Conservation (phyloP, 2,113 vertebrate species). For the Pimephales promelas region DNA sequence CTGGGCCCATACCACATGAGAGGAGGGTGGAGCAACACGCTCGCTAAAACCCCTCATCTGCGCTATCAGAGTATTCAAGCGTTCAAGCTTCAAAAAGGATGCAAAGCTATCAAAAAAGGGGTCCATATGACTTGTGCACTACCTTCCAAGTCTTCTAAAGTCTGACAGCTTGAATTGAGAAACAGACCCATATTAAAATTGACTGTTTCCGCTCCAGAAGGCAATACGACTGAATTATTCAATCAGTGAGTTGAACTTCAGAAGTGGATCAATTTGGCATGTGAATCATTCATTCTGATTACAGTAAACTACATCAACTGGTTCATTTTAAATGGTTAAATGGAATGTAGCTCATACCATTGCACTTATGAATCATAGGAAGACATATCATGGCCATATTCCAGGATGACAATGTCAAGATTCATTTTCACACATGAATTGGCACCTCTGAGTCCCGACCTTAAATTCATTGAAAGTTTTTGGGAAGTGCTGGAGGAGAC, state of each 20-base stretch:
- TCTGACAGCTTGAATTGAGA: background rate
- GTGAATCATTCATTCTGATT: background rate
- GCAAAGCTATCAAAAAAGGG: background rate
- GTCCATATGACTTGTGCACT: background rate
- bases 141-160: background rate
- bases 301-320: background rate
- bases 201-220: background rate
- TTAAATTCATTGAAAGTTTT: too few species aligned
- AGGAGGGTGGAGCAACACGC: conserved; percentile 53
- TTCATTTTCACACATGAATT: too few species aligned
- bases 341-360: background rate
- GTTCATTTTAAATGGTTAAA: background rate
- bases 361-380: too few species aligned
- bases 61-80: background rate
- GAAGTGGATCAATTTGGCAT: background rate
- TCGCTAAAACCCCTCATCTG: conserved; percentile 27
- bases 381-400: too few species aligned
- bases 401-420: too few species aligned
- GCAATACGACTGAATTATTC: background rate
- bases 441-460: too few species aligned
- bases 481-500: too few species aligned
- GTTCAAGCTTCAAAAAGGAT: background rate
- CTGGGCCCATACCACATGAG: conserved; percentile 68
- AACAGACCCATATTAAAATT: background rate
- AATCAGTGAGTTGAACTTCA: background rate